Base-by-base conservation (phyloP, 1,140 invertebrate genomes). In the Mya arenaria region DNA sequence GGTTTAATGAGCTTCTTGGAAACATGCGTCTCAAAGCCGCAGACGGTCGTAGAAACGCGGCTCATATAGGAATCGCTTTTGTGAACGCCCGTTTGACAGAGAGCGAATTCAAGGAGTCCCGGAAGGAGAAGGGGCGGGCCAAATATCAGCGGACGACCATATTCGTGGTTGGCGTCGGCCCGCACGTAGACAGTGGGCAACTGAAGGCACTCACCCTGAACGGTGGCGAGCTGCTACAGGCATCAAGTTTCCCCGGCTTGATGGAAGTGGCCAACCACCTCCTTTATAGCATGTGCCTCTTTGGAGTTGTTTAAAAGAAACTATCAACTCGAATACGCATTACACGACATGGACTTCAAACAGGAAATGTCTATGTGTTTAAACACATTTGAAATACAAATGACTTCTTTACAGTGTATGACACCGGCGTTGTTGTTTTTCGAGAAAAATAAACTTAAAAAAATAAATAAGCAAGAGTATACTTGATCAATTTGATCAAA, bases 1-100 rank as follows among this genome's bases (percentile, higher is more conserved):
- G 56, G 15, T 77, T 66, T 63, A 15, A 65, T 25, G 15, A 63
- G 13, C n/a, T 77, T 30, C 63, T 77, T 58, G 37, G 62, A 44
- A 55, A 66, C n/a, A 77, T 77, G 74, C 74, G 74, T 10, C 34
- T 66, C 1, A 77, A 66, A 23, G 60, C 62, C 3, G 39, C 28
- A 37, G 34, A 66, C 23, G 74, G 74, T n/a, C 60, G 74, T 34
- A 23, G 44, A n/a, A n/a, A 77, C 30, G 32, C 74, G 39, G 25
- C 25, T 25, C 74, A 66, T 25, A 77, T 77, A 17, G 74, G 60
- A 77, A 52, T 77, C 30, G 23, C 66, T 34, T 77, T 77, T 62
- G 62, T 44, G 6, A 66, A 34, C 25, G 62, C 52, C 39, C 30
- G 34, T 13, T 62, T 77, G 0, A 19, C 74, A 28, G 17, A 39